Conservation (phyloP, 1,140 invertebrate genomes). For the Leptinotarsa undecemlineata region DNA sequence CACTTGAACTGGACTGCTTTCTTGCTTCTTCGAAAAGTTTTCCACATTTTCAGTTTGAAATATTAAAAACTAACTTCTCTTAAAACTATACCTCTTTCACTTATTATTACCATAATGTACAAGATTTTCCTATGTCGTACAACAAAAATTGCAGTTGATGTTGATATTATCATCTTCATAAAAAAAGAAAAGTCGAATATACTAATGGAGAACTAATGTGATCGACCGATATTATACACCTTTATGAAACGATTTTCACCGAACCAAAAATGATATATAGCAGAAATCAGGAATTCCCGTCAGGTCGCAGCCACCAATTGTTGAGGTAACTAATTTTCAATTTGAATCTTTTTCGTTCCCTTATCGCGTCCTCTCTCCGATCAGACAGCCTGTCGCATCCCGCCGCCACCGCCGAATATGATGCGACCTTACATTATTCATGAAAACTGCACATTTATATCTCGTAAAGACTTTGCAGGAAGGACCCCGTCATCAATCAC, state of each 20-base stretch:
- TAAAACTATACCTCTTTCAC: too few relatives aligned
- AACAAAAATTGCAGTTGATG: too few relatives aligned
- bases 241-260: background rate
- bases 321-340: constrained; percentile 50
- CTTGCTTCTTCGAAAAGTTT: too few relatives aligned
- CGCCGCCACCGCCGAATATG: background rate
- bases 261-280: background rate
- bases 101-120: too few relatives aligned
- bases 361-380: constrained; percentile 33
- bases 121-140: too few relatives aligned
- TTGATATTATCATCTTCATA: too few relatives aligned
- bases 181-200: too few relatives aligned
- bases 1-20: too few relatives aligned
- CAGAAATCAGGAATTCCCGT: constrained; percentile 20
- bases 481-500: constrained; percentile 38
- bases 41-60: too few relatives aligned
- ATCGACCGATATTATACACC: too few relatives aligned
- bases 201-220: too few relatives aligned
- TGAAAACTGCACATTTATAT: constrained; percentile 51
- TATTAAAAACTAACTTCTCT: too few relatives aligned
- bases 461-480: constrained; percentile 41
- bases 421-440: constrained; percentile 51
- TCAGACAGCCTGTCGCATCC: constrained; percentile 45
- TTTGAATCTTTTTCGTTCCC: constrained; percentile 44
- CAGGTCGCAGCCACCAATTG: constrained; percentile 38